Percentiles rank a stretch among this genome's conserved stretches.
These are phyloP conservation scores for Nixonia krombeini DNA, from an alignment of 1,140 invertebrate genomes.

Conservation along the genomic window DNA sequence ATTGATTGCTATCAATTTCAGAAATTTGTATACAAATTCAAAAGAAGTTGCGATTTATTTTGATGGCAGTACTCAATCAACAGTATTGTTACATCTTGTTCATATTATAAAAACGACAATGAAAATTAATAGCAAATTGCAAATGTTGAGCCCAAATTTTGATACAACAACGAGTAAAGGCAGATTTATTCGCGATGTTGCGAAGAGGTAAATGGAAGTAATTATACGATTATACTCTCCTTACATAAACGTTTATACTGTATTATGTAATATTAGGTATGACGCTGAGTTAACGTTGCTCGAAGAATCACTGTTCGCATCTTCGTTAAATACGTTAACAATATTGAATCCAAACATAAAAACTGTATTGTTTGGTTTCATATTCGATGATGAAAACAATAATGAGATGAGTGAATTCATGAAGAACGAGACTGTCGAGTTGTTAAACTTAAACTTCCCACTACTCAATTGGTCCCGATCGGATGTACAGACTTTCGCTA, in stretches of 20 bases:
- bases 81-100: constrained; percentile 46
- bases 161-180: constrained; percentile 8
- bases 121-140: constrained; percentile 26
- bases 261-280: constrained; percentile 41
- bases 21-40: constrained; percentile 46
- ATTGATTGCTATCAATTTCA: constrained; percentile 25
- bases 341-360: constrained; percentile 36
- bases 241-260: not conserved
- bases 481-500: constrained; percentile 34
- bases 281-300: constrained; percentile 28
- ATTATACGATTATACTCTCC: not conserved
- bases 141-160: not conserved
- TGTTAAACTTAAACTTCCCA: constrained; percentile 38
- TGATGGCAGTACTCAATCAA: constrained; percentile 47
- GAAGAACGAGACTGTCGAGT: not conserved
- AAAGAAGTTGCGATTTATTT: constrained; percentile 48
- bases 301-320: constrained; percentile 2
- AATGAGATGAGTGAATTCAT: not conserved
- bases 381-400: constrained; percentile 8
- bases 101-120: constrained; percentile 36
- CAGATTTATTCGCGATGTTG: constrained; percentile 21
- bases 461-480: constrained; percentile 41
- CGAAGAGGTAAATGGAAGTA: constrained; percentile 27
- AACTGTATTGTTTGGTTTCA: constrained; percentile 44
- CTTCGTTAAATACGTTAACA: constrained; percentile 24